phyloP scores from a whole-genome alignment of 2,888 invertebrate species.

The Cheilosia vulpina region DNA sequence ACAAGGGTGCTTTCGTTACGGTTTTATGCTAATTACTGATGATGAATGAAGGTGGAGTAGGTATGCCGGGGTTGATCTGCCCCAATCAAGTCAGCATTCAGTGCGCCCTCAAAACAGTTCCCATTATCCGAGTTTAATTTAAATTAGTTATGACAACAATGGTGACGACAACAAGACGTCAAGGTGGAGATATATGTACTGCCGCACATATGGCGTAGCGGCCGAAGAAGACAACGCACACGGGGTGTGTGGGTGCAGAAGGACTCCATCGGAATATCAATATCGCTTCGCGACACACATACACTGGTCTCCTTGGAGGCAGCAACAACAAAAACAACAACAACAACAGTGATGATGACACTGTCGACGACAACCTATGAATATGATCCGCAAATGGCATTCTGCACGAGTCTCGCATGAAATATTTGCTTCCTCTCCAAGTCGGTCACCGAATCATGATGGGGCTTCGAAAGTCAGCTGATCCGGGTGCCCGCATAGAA shows the following conservation, averaged over 20 bases:
- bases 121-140: constrained; percentile 68
- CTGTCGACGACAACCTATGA: constrained; percentile 70
- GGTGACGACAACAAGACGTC: constrained; percentile 70
- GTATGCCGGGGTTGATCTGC: constrained; percentile 51
- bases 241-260: constrained; percentile 38
- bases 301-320: constrained; percentile 20
- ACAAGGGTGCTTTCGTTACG: constrained; percentile 69
- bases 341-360: constrained; percentile 15
- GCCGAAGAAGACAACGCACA: constrained; percentile 10
- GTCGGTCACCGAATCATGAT: constrained; percentile 45
- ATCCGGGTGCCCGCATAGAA: constrained; percentile 74
- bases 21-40: constrained; percentile 73
- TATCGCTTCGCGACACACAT: constrained; percentile 62
- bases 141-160: constrained; percentile 74
- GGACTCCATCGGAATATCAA: constrained; percentile 68
- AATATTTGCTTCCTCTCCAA: constrained; percentile 69
- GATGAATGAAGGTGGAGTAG: constrained; percentile 46
- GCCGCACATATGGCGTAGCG: constrained; percentile 16
- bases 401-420: constrained; percentile 72
- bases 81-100: constrained; percentile 70
- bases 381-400: constrained; percentile 76
- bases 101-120: constrained; percentile 56
- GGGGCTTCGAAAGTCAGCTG: constrained; percentile 65
- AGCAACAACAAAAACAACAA: constrained; percentile 13
- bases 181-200: not conserved